Evolutionary conservation across 1,140 invertebrate species (phyloP), one percentile per base, ranked within the genome.

Genomic region (Batillaria attramentaria): DNA sequence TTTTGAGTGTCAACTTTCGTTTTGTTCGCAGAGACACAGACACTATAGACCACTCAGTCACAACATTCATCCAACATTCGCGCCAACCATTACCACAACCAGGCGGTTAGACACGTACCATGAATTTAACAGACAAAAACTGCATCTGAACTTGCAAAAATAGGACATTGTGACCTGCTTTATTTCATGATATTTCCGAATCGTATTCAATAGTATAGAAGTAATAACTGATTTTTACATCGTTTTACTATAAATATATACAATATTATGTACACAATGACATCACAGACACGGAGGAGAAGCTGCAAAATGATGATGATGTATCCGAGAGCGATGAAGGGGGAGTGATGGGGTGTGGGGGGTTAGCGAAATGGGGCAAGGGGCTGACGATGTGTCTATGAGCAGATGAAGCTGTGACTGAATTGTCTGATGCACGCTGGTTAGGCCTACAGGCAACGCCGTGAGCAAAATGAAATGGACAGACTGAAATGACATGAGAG

Each of bases 161-260:
- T 84, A 84, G 78, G 81, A 76, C 76, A 81, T 84, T 85, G 84
- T 85, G 84, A 85, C 84, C 83, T 84, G 62, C 83, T 75, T 75
- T 84, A 80, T 83, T 83, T 79, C 76, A 81, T 81, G 75, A 80
- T 84, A 78, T 79, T n/a, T 80, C 79, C 72, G 75, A 84, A 79
- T 79, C 79, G 74, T 79, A 79, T 79, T 81, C 68, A 82, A 83
- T 82, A 81, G 76, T 79, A 85, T 85, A 85, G 79, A 81, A 75
- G 80, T 81, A 81, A 78, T 78, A 81, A 83, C 75, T 80, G 69
- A 77, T 82, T 83, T 81, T 42, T 83, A 84, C 81, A 84, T 66
- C 72, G 72, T 74, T 80, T 85, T 79, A 41, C 83, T 85, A 85
- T 85, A 85, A 85, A 85, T 85, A 85, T 85, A 85, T 83, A 85